Evolutionary conservation across 1,140 invertebrate genomes (phyloP), one percentile per base, ranked within the genome.

Genomic region (Calephelis virginiensis): DNA sequence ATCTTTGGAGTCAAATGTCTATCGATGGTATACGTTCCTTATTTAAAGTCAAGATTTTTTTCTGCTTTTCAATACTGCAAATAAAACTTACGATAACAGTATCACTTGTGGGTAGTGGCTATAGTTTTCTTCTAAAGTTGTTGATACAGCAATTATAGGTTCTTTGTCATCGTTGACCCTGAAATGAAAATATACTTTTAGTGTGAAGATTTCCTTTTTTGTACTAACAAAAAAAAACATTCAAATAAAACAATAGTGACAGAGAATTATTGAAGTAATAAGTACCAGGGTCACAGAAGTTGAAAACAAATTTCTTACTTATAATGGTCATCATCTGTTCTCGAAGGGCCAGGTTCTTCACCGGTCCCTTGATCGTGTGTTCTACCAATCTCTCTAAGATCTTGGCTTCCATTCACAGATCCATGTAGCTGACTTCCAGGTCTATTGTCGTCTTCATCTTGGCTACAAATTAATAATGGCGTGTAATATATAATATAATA

Each of bases 41-140:
- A 28, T 28, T 28, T 28, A 28, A 2, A 28, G 28, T 28, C 28
- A 28, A 2, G 28, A 28, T 28, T 28, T 28, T 28, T 17, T 17
- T 17, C 17, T 17, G 17, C 17, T 17, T 17, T 17, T 3, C 17
- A 17, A 28, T 3, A 28, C 28, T 28, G 28, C 0, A 28, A 28
- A 28, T 4, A 28, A 28, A 71, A 92, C 92, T 94, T 87, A 95
- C 95, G 93, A 93, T 71, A 93, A 82, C 75, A 92, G 82, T 66
- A 93, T 85, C 2, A 92, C 89, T 71, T 93, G 84, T 0, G 93
- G 92, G 40, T 94, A 93, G 43, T 93, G 83, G 7, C 86, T 83
- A 46, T 88, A 86, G 5, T 88, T 88, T 47, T 91, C 81, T 12
- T 89, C 81, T 62, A 92, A 78, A 0, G 77, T 86, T 7, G 88